Conservation (phyloP, 2,113 vertebrate genomes). For the Naja naja region DNA sequence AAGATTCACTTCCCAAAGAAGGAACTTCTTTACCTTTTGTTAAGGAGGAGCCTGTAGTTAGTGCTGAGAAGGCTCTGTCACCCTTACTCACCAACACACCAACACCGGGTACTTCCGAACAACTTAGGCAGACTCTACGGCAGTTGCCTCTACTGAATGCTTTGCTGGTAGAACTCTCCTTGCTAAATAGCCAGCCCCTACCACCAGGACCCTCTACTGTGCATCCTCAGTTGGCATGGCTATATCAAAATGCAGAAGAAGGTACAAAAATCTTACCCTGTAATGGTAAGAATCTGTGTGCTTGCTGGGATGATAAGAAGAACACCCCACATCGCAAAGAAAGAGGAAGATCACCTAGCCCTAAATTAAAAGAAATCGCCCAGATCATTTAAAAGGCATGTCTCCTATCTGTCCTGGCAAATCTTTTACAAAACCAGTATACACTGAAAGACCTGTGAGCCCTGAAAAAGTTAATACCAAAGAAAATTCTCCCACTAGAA, state of each 20-base stretch:
- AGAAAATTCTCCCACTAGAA: slow-evolving; percentile 50
- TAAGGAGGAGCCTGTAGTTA: neutral
- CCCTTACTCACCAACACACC: too few relatives aligned
- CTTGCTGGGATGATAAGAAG: neutral
- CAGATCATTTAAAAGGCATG: neutral
- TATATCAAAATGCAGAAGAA: slow-evolving; percentile 56
- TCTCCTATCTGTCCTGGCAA: neutral
- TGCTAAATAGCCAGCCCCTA: slow-evolving; percentile 67
- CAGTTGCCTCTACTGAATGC: slow-evolving; percentile 85
- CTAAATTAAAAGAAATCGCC: slow-evolving; percentile 22
- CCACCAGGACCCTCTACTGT: neutral
- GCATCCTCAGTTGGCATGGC: slow-evolving; percentile 59
- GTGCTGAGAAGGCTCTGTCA: neutral
- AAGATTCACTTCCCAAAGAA: neutral
- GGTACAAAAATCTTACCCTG: neutral
- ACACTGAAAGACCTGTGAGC: slow-evolving; percentile 22
- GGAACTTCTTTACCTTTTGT: neutral
- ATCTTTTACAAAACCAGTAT: slow-evolving; percentile 35
- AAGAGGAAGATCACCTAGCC: slow-evolving; percentile 7
- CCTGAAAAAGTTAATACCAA: slow-evolving; percentile 40
- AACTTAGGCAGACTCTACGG: slow-evolving; percentile 48
- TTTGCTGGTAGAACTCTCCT: slow-evolving; percentile 81
- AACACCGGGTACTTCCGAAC: fast-evolving
- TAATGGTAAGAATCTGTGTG: neutral
- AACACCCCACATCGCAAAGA: neutral